Base-by-base conservation (phyloP, 2,113 vertebrate species). In the Myodes glareolus region DNA sequence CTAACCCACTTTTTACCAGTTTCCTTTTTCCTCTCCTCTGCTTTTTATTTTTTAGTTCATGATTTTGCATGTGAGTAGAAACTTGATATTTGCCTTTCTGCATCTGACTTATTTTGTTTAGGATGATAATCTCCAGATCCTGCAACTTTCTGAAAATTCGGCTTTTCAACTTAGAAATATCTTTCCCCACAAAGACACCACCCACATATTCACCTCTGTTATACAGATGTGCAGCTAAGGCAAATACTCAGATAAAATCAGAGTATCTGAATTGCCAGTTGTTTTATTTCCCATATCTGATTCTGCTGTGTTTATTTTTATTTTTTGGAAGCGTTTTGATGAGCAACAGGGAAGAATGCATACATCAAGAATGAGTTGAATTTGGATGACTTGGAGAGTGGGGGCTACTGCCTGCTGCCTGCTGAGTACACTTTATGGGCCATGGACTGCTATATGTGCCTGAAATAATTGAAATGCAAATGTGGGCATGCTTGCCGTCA, bases 391-490 rank as follows among this genome's bases (percentile, higher is more conserved):
- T 31, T 63, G 75, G 27, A 19, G 39, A 55, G 21, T 36, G 10
- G 16, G 12, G 9, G 75, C 45, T 21, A 23, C 19, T 36, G 17
- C 3, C 6, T 68, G 13, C 58, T 36, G 47, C 29, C 9, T 39
- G 61, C 63, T 39, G 47, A 98, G 98, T 95, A 75, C 92, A 96
- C 98, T 96, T 94, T 98, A 98, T 98, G 98, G 98, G 98, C 95
- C 96, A 98, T 96, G 90, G 50, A 93, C 88, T 97, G 96, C 91
- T 92, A 45, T 95, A 88, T 96, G 90, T 84, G 47, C 88, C 94
- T 95, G 92, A 97, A 97, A 96, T 96, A 96, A 96, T 98, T 95
- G 97, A 97, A 96, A 98, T 97, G 96, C 96, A 94, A 73, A 67
- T 96, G 97, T 85, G 78, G 90, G 96, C 98, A 97, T 92, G 98